Evolutionary conservation across 53 echinoderm and acorn worm genomes (phyloP).

Genomic region (Apostichopus leukothele): DNA sequence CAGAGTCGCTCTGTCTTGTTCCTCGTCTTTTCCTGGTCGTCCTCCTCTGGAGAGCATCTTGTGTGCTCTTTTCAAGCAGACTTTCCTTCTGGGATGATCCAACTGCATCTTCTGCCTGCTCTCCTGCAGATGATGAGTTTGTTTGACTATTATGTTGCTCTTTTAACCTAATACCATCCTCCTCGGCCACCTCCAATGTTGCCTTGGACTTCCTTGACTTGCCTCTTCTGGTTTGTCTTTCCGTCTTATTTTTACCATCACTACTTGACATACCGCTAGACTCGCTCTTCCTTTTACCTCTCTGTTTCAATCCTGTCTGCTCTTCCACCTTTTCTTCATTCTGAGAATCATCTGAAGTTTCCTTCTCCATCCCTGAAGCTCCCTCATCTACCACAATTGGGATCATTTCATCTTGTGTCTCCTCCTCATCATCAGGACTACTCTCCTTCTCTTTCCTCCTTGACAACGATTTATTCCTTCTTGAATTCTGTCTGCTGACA

Average conservation of each 20-base stretch:
- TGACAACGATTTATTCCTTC: neutral
- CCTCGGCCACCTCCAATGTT: neutral
- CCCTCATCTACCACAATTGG: neutral
- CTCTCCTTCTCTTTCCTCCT: neutral
- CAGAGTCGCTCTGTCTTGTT: neutral
- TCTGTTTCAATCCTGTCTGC: neutral
- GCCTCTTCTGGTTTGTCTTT: neutral
- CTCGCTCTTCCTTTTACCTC: neutral
- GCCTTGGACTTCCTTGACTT: neutral
- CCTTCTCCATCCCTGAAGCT: too few species aligned
- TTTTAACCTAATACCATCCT: neutral
- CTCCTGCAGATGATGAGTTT: neutral
- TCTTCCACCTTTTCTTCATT: neutral
- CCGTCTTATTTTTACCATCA: neutral
- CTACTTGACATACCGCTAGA: neutral
- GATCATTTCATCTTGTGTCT: constrained; percentile 2
- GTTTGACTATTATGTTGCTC: neutral
- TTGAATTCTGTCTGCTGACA: neutral
- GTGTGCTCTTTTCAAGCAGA: neutral
- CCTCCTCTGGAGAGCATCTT: neutral
- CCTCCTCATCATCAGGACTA: neutral
- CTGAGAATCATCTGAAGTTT: too few species aligned
- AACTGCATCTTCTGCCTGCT: neutral
- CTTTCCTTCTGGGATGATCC: neutral
- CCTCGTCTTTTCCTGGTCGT: neutral